Conservation (phyloP, 2,888 invertebrate species). For the Ctenicera cuprea region DNA sequence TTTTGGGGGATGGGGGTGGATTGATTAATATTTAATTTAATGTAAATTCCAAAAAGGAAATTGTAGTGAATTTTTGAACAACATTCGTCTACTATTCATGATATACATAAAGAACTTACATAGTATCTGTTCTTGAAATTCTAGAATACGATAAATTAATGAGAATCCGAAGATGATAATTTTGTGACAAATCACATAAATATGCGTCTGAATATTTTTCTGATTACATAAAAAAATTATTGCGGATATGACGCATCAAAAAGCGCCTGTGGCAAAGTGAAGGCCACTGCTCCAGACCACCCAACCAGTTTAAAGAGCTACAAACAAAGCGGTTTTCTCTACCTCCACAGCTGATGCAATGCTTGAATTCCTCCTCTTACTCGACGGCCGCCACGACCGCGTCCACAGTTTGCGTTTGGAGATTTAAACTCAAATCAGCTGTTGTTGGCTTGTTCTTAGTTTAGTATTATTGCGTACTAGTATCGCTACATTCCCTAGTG, state of each 20-base stretch:
- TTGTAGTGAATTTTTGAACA: no score
- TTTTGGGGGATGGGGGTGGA: no score
- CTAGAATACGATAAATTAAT: no score
- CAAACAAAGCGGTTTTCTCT: slow-evolving; percentile 47
- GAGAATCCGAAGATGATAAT: no score
- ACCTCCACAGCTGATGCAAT: slow-evolving; percentile 47
- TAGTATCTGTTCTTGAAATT: no score
- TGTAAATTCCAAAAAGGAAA: no score
- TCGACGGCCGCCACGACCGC: slow-evolving; percentile 17
- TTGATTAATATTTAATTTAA: no score
- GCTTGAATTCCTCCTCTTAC: slow-evolving; percentile 38
- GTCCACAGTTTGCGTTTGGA: slow-evolving; percentile 8
- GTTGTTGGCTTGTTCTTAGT: slow-evolving; percentile 18
- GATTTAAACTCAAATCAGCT: slow-evolving; percentile 32
- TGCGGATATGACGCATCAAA: slow-evolving; percentile 48
- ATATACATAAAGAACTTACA: no score
- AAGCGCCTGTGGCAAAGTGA: slow-evolving; percentile 47
- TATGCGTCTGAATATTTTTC: slow-evolving; percentile 32
- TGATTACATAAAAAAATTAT: slow-evolving; percentile 27
- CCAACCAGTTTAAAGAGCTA: slow-evolving; percentile 57
- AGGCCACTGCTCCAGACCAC: slow-evolving; percentile 57
- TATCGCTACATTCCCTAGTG: neutral
- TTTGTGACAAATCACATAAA: slow-evolving; percentile 8
- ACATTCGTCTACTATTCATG: no score
- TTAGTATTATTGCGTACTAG: slow-evolving; percentile 7